phyloP scores from a whole-genome alignment of 1,140 invertebrate genomes.

The Anoplolepis gracilipes region DNA sequence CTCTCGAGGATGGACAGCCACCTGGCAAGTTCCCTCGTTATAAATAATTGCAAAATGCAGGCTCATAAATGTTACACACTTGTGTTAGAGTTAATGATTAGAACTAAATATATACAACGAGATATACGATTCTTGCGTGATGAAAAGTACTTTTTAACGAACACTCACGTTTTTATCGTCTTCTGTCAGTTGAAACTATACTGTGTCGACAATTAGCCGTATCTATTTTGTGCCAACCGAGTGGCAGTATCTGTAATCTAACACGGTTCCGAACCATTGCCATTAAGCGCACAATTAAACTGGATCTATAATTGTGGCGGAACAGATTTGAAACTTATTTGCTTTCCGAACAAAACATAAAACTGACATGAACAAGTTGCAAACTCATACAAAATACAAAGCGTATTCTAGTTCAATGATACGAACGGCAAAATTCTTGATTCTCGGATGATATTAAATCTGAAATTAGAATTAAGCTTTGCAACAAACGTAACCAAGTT shows the following conservation, averaged over 20 bases:
- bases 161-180: conserved; percentile 63
- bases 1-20: background rate
- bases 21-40: conserved; percentile 72
- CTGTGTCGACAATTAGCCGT: conserved; percentile 29
- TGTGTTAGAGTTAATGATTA: background rate
- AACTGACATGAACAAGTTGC: background rate
- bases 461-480: conserved; percentile 25
- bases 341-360: background rate
- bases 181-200: conserved; percentile 30
- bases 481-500: background rate
- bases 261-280: background rate
- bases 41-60: conserved; percentile 76
- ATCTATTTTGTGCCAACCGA: background rate
- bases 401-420: conserved; percentile 8
- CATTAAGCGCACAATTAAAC: conserved; percentile 48
- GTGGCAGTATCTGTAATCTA: conserved; percentile 34
- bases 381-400: background rate
- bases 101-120: background rate
- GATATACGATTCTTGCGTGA: conserved; percentile 68
- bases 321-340: conserved; percentile 43
- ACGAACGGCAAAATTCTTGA: background rate
- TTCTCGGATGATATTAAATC: background rate
- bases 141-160: conserved; percentile 74
- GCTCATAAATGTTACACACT: background rate
- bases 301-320: conserved; percentile 13